These are phyloP conservation scores for Netelia inedita DNA, from an alignment of 2,888 invertebrate genomes.

Conservation along the genomic window DNA sequence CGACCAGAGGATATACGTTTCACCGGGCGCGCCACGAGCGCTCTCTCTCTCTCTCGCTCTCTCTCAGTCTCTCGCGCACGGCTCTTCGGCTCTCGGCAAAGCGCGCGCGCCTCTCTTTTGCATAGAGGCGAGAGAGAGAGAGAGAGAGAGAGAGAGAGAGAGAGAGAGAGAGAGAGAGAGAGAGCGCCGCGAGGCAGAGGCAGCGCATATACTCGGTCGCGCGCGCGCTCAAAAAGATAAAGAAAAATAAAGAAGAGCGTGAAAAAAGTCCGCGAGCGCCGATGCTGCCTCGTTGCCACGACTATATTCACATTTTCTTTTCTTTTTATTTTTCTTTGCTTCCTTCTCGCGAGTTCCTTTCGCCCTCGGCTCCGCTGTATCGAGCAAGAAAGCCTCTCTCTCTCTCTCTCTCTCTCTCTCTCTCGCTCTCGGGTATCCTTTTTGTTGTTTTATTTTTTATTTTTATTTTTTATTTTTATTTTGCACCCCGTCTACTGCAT, in stretches of 20 bases:
- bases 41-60: neutral
- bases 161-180: slow-evolving; percentile 15
- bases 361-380: slow-evolving; percentile 36
- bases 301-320: slow-evolving; percentile 34
- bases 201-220: slow-evolving; percentile 40
- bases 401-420: neutral
- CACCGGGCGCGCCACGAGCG: slow-evolving; percentile 52
- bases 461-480: slow-evolving; percentile 12
- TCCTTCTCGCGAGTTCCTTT: slow-evolving; percentile 25
- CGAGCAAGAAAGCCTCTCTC: neutral
- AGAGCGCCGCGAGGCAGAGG: slow-evolving; percentile 33
- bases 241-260: slow-evolving; percentile 6
- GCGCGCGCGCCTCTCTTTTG: slow-evolving; percentile 41
- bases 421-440: neutral
- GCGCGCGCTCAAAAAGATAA: slow-evolving; percentile 27
- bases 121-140: neutral
- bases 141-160: slow-evolving; percentile 33
- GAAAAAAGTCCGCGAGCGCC: slow-evolving; percentile 42
- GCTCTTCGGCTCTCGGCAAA: slow-evolving; percentile 20
- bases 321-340: slow-evolving; percentile 26
- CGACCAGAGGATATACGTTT: slow-evolving; percentile 53
- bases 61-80: neutral
- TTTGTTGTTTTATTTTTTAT: slow-evolving; percentile 13
- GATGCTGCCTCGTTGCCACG: slow-evolving; percentile 26
- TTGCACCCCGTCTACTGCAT: slow-evolving; percentile 25